Base-by-base conservation (phyloP, 1,140 invertebrate genomes). In the Anastrepha ludens region DNA sequence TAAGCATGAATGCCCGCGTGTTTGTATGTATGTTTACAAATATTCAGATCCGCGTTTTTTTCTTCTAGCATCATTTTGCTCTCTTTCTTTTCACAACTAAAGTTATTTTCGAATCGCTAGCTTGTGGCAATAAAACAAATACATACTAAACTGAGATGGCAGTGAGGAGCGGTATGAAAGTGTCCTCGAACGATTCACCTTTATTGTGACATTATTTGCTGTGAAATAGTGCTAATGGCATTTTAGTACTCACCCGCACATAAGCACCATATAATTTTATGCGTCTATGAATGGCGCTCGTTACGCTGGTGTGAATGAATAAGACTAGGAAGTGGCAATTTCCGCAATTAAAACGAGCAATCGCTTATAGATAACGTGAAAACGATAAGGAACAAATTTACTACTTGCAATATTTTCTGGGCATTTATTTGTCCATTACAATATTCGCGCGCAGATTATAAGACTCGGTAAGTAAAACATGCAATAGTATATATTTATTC, bases 271-370 rank as follows among this genome's bases (percentile, higher is more conserved):
- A 74, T 47, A 74, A 17, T 74, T 74, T 44, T 74, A 74, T 74
- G 41, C 41, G 15, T 74, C 41, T 41, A 5, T 4, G 11, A 15
- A 41, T 15, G 13, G 13, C 67, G 4, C 41, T 39, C 5, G 9
- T n/a, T 65, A 62, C 5, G 64, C n/a, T n/a, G 64, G 20, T 67
- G 64, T 20, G 74, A 81, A 81, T 50, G 39, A 17, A 29, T 74
- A 29, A 29, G 29, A n/a, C 20, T 20, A 17, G 81, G 50, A 85
- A 85, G 58, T 85, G 81, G 81, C 81, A 85, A 85, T 50, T 85
- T 85, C 81, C 81, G 81, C 81, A 85, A 85, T 85, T 85, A 85
- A 85, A 85, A 50, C 58, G 81, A 58, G 81, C 44, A 85, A 85
- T 85, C 58, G 81, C 58, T 55, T 85, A 60, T 85, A 85, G 81